Evolutionary conservation across 2,797 vertebrate genomes (phyloP), one percentile per base, ranked within the genome.

Genomic region (Pangasius macronema): DNA sequence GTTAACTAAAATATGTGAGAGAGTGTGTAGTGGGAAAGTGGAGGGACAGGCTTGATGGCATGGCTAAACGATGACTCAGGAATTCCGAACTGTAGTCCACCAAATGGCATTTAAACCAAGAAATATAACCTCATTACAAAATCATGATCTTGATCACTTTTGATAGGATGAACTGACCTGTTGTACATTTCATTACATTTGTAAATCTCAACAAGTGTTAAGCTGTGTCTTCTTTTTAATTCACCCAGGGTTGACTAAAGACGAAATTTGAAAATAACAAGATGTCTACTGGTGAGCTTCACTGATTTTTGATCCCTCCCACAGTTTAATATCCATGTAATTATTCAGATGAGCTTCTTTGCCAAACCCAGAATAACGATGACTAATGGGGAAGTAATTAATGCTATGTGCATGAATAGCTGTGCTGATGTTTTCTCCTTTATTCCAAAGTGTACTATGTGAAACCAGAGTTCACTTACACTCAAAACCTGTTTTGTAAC

Each of bases 261-360:
- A 67, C 4, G 22, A 33, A 84, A 53, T 46, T 46, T 53, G 76
- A 70, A 85, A 61, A 70, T 20, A 59, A 51, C 18, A 36, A 67
- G 36, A 96, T 96, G 95, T 91, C 95, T 87, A 92, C 87, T 3
- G 92, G 95, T 96, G 90, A 94, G 93, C 68, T 63, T 14, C 85
- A 86, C 27, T 39, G 51, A 85, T 53, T 82, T 68, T 55, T 51
- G 1, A 63, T 55, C n/a, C 46, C 79, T 20, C 5, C 3, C 70
- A 51, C 27, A 22, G 49, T 33, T 70, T 33, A 68, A 79, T n/a
- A 53, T 57, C 1, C 18, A 85, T 39, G n/a, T 36, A 46, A 65
- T 20, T 76, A 42, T 68, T 2, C 5, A 67, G 33, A n/a, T 20
- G 33, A 53, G 9, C 13, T 87, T 67, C 24, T 57, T 51, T 49